Percentiles rank a stretch among this genome's conserved stretches.
Evolutionary conservation across 1,140 invertebrate species (phyloP).

Genomic region (Aphelenchoides fujianensis): DNA sequence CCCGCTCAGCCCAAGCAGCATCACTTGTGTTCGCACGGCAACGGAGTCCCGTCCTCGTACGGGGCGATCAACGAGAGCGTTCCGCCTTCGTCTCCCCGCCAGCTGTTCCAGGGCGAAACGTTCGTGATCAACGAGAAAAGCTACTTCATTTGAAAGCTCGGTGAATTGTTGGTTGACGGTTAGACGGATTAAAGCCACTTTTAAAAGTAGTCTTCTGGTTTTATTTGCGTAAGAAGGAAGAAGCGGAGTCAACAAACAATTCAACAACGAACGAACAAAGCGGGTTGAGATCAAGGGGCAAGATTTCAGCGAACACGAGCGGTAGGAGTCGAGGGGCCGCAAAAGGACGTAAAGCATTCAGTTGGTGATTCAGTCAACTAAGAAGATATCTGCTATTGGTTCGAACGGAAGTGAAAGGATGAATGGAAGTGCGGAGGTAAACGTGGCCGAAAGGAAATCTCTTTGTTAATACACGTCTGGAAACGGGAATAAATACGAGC

Average conservation of each 20-base stretch:
- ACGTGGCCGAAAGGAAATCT: no score
- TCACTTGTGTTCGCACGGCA: background rate
- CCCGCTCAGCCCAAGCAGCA: background rate
- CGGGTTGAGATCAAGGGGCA: background rate
- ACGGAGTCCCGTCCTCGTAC: background rate
- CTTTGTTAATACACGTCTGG: no score
- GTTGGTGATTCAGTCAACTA: no score
- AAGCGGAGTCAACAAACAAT: background rate
- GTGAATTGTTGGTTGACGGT: no score
- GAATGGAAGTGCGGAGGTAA: no score
- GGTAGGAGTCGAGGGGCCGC: background rate
- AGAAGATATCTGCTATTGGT: no score
- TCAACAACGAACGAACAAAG: background rate
- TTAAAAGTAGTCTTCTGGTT: no score
- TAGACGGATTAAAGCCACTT: no score
- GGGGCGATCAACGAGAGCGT: background rate
- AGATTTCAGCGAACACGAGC: background rate
- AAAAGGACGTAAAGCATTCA: background rate
- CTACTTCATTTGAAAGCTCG: constrained; percentile 49
- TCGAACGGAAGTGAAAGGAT: no score
- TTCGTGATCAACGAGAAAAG: constrained; percentile 47
- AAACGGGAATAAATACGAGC: no score
- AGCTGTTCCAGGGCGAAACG: constrained; percentile 45
- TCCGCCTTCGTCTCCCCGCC: constrained; percentile 21
- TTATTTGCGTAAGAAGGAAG: no score